Base-by-base conservation (phyloP, 2,888 invertebrate species). In the Dynastes hyllus region DNA sequence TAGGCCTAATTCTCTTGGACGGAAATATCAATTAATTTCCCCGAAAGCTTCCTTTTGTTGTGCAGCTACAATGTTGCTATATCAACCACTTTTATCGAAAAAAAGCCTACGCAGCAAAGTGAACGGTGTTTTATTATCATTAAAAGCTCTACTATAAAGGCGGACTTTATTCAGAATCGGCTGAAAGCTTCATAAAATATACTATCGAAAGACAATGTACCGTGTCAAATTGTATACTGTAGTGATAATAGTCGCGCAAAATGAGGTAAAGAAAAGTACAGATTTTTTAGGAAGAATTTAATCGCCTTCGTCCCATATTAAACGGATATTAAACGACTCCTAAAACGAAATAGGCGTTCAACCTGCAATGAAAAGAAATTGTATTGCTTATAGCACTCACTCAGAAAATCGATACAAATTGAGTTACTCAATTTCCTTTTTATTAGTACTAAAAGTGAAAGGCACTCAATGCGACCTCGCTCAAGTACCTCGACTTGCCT, bases 391-490 rank as follows among this genome's bases (percentile, higher is more conserved):
- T 67, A 45, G 67, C 67, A 40, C 11, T 40, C 67, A 67, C 67
- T 67, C 40, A 45, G 45, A 67, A 67, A 67, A 67, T 67, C 67
- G 11, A 67, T 67, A 67, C 67, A 67, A 67, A 67, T 67, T 67
- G 67, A 40, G 67, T 67, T 67, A 67, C 67, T 40, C 67, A 67
- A 67, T 67, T 67, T 45, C 67, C 40, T 55, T 67, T 67, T 67
- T 67, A 67, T 67, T 67, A 67, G 67, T 67, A 67, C 67, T 67
- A 67, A 67, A 67, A 67, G 67, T 67, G 67, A 67, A 67, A 67
- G 67, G 67, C 67, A 67, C 67, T 67, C 67, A 67, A 67, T 40
- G 67, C 67, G 67, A 67, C 45, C 45, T 67, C 67, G 45, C n/a
- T 65, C 32, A 65, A 67, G 45, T 22, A 40, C 16, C 45, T 22